Evolutionary conservation across 2,113 vertebrate genomes (phyloP), one percentile per base, ranked within the genome.

Genomic region (Anoura caudifer): DNA sequence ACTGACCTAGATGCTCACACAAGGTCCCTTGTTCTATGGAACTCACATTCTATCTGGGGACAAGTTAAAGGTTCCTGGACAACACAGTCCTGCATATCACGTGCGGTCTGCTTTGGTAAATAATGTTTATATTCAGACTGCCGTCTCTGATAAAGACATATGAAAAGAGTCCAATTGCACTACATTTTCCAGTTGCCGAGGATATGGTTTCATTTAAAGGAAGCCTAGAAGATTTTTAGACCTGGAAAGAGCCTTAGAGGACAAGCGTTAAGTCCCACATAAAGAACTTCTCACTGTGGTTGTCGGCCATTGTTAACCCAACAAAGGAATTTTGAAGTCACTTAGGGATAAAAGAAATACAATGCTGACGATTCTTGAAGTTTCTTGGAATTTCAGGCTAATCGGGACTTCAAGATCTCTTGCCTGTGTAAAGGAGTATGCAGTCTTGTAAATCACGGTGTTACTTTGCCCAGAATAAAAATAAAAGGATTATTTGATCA

Each of bases 281-380:
- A 76, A 82, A 82, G 54, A 69, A 61, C 65, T 41, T 82, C 65
- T 82, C 36, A 15, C 59, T 63, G 52, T 86, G 38, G 17, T 91
- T 93, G 72, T 77, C 12, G 26, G 41, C 36, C 41, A 90, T 69
- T 94, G 36, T 94, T 83, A 79, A 52, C 38, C 72, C 90, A 85
- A 95, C 45, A 79, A 92, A 96, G 38, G 43, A 73, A 79, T 89
- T 91, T 75, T 17, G 61, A 93, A 96, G 91, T 96, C 82, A 83
- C 69, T 63, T 91, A 56, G 26, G 86, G 92, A 80, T 76, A 86
- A 87, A 59, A 94, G 95, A 97, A 96, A 93, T 28, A 61, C 3
- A 75, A 69, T 31, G n/a, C 59, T 80, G 33, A 50, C 9, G 26
- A 89, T 75, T 86, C 82, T 91, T 96, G 50, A 83, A 65, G 89